Evolutionary conservation across 2,888 invertebrate species (phyloP), one percentile per base, ranked within the genome.

Genomic region (Sthenelais limicola): DNA sequence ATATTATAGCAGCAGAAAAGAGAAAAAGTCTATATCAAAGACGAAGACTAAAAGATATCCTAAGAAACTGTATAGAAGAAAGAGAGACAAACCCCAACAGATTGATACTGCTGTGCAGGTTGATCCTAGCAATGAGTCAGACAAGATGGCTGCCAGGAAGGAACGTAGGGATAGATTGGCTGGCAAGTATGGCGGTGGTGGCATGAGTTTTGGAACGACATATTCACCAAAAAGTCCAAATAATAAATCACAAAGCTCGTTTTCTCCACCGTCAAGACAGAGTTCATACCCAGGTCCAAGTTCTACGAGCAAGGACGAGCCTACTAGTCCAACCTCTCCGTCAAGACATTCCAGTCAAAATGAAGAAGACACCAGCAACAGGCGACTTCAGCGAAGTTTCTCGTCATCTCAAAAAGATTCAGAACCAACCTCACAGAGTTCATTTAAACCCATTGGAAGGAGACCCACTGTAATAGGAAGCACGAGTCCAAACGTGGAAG

Each of bases 41-140:
- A 78, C 76, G 18, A 78, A 78, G 67, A 76, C 75, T 26, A 79
- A 79, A 49, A 68, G 38, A n/a, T 77, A 79, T 43, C 78, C 78
- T 15, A 70, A 56, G 52, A 73, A 71, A 30, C 43, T 52, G 24
- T 54, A 74, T 49, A 76, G 67, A 35, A 43, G 73, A 35, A 68
- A 68, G 33, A 48, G 72, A 26, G 72, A 74, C 58, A 71, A 72
- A 52, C 73, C 73, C 15, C 21, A 35, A 21, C 24, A 30, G 9
- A 54, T n/a, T 3, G 56, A 62, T 15, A 5, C 7, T 18, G 24
- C 47, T 4, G 28, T 69, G 0, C 74, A 74, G 70, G 68, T 71
- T 3, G 68, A 51, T 28, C n/a, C n/a, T n/a, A 47, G 54, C 18
- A 72, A 76, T 32, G 62, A 71, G 67, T 26, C 28, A 3, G 67